These are phyloP conservation scores for Drosophila borborema DNA, from an alignment of 2,888 invertebrate genomes.

Conservation along the genomic window DNA sequence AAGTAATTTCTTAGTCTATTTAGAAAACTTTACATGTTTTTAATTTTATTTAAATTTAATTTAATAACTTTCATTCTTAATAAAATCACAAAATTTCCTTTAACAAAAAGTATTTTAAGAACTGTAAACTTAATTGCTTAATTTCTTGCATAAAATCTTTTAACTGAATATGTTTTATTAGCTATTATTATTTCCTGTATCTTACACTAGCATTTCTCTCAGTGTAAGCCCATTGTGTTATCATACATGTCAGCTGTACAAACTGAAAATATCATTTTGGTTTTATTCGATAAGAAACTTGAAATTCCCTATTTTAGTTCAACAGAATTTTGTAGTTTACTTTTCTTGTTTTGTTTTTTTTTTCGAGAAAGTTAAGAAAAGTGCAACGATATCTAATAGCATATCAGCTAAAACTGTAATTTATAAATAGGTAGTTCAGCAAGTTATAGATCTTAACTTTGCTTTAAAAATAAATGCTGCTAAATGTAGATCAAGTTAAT, in stretches of 20 bases:
- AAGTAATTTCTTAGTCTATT: too few relatives aligned
- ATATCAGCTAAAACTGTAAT: conserved; percentile 23
- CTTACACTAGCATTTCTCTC: background rate
- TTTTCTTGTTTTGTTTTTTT: background rate
- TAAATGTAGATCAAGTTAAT: background rate
- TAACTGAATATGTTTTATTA: background rate
- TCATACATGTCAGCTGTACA: conserved; percentile 69
- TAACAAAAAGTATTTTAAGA: too few relatives aligned
- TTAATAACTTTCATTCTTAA: too few relatives aligned
- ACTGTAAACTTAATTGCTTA: too few relatives aligned
- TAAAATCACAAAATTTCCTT: too few relatives aligned
- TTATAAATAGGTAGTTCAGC: conserved; percentile 2
- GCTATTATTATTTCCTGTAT: background rate
- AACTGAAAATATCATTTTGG: conserved; percentile 67
- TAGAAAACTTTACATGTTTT: too few relatives aligned
- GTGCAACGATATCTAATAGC: background rate
- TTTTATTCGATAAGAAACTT: conserved; percentile 56
- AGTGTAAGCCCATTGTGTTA: conserved; percentile 34
- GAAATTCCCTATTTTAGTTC: conserved; percentile 8
- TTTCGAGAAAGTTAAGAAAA: conserved; percentile 10
- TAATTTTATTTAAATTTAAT: too few relatives aligned
- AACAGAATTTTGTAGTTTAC: conserved; percentile 13
- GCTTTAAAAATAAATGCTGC: background rate
- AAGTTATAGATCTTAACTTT: conserved; percentile 4
- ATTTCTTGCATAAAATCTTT: background rate